Percentiles rank a stretch among this genome's conserved stretches.
phyloP scores from a whole-genome alignment of 1,140 invertebrate genomes.

The Caenorhabditis inopinata region DNA sequence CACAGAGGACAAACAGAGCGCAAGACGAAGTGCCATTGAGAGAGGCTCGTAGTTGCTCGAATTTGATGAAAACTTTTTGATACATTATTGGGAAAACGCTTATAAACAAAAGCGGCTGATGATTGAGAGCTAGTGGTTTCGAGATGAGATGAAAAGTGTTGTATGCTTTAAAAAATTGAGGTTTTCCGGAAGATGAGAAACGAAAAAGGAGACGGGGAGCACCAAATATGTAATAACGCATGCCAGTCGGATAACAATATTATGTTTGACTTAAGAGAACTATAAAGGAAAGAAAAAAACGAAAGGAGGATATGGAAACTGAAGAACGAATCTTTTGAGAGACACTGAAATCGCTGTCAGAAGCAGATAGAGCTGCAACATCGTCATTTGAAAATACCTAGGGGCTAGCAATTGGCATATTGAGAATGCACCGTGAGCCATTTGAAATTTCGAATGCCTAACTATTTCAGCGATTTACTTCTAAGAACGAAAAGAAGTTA shows the following conservation, averaged over 20 bases:
- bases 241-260: not conserved
- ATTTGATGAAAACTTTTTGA: slow-evolving; percentile 28
- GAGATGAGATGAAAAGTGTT: slow-evolving; percentile 30
- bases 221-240: slow-evolving; percentile 8
- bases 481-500: no score
- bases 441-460: no score
- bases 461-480: no score
- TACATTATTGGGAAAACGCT: not conserved
- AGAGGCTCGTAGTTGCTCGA: not conserved
- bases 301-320: not conserved
- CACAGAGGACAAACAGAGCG: no score
- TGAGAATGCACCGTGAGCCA: no score
- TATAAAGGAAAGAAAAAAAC: not conserved
- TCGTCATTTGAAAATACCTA: no score
- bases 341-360: no score
- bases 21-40: not conserved
- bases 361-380: not conserved
- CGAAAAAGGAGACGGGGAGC: not conserved
- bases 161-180: slow-evolving; percentile 34
- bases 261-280: not conserved
- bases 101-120: slow-evolving; percentile 27
- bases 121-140: slow-evolving; percentile 26
- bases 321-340: not conserved
- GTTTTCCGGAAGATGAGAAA: slow-evolving; percentile 21
- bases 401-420: no score